These are phyloP conservation scores for Symphodus melops DNA, from an alignment of 2,113 vertebrate species.

Conservation along the genomic window DNA sequence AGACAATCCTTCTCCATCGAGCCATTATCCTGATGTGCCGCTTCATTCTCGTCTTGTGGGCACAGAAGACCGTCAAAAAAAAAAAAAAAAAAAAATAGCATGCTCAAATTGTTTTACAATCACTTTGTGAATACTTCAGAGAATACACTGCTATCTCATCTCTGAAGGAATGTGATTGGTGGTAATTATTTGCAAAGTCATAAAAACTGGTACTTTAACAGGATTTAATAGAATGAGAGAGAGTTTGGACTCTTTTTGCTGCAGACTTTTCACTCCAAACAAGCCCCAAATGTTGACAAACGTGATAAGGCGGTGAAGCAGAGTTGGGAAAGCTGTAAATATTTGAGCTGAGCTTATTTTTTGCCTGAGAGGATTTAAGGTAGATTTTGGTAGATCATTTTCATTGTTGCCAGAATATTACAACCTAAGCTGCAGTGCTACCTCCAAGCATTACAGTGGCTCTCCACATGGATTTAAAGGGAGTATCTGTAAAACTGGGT, in stretches of 20 bases:
- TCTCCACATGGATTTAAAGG: constrained; percentile 42
- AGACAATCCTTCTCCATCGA: constrained; percentile 66
- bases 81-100: constrained; percentile 27
- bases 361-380: constrained; percentile 34
- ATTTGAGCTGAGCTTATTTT: constrained; percentile 44
- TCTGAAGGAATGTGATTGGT: constrained; percentile 14
- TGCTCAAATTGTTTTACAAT: constrained; percentile 42
- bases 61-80: constrained; percentile 18
- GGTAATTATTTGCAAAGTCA: constrained; percentile 20
- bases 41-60: constrained; percentile 15
- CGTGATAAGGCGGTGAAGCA: not conserved
- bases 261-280: not conserved
- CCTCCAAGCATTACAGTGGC: constrained; percentile 36
- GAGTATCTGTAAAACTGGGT: constrained; percentile 28
- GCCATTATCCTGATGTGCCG: constrained; percentile 54
- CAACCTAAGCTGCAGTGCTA: constrained; percentile 39
- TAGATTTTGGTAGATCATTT: constrained; percentile 25
- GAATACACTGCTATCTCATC: constrained; percentile 6
- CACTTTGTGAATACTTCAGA: constrained; percentile 21
- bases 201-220: not conserved
- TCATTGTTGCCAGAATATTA: constrained; percentile 46
- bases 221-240: constrained; percentile 8
- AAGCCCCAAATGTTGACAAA: constrained; percentile 4
- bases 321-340: constrained; percentile 37
- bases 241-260: constrained; percentile 2